Evolutionary conservation across 92 coral and sea anemone genomes (phyloP), one percentile per base, ranked within the genome.

Genomic region (Epizoanthus stellaris): DNA sequence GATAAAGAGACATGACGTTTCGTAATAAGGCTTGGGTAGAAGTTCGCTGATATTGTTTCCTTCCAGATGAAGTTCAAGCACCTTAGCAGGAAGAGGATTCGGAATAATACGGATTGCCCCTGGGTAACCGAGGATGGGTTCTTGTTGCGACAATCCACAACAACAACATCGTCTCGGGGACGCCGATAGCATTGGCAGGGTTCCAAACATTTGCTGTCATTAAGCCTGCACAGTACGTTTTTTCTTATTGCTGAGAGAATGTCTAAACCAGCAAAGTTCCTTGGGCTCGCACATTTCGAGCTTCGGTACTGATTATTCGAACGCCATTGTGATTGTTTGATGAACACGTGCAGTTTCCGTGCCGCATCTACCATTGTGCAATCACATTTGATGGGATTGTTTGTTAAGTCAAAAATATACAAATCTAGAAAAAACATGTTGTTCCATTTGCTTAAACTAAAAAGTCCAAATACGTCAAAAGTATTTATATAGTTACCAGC

Each of bases 91-190:
- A 63, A 6, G 12, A 19, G 39, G 68, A 63, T 63, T 64, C 0
- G 84, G 84, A 40, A 80, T 68, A 23, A 23, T 23, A 23, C 25
- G 25, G 25, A 23, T 23, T 23, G 25, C 25, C 25, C 25, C 25
- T 23, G 25, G 25, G 25, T 23, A 0, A 0, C 25, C 25, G 25
- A 23, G 25, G 25, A 23, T 23, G 25, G 61, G n/a, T 66, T 47
- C 23, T 39, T 61, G 12, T 42, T 11, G 60, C 75, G 85, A 23
- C 85, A 80, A 21, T 80, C 75, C 25, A 80, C 75, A 45, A 39
- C 36, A 9, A 49, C 63, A 23, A 6, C 56, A 6, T 66, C 8
- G 19, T 65, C 85, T 21, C 15, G 42, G 21, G 54, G 12, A 6
- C 75, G 57, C 11, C 14, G 58, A 19, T 39, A 80, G 70, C 85